Base-by-base conservation (phyloP, 2,797 vertebrate species). In the Meriones psammophilus region DNA sequence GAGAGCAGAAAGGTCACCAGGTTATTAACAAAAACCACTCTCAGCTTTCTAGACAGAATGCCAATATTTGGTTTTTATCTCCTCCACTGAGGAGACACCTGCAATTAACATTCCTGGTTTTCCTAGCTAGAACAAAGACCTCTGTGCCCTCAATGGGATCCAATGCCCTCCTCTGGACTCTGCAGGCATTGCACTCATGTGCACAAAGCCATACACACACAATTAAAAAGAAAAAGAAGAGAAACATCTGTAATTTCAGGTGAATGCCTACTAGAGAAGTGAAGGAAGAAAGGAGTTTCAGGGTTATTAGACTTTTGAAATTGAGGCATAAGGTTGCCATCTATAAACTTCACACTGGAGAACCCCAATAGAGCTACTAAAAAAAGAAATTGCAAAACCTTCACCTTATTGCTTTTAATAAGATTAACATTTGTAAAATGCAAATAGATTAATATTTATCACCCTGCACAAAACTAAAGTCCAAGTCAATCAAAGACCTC, bases 191-290 rank as follows among this genome's bases (percentile, higher is more conserved):
- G 39, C 2, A 46, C 4, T 46, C 15, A 84, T 33, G 60, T 84
- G 60, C 42, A 77, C 74, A 77, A 77, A 50, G 5, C 14, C 42
- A 77, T 30, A 46, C 26, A 76, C 24, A 74, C 42, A 76, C 69
- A 73, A 9, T 54, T 54, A 69, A 28, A 71, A 71, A 36, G 33
- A 73, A 87, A 56, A 12, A 39, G 56, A 89, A 94, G 79, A 68
- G 64, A 89, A 91, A 93, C 46, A n/a, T 5, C 39, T 88, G 3
- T 58, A 94, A 92, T 50, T 64, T 91, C 69, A 91, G 88, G 36
- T 62, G 69, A 87, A 96, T 36, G 78, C 33, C 58, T 88, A 84
- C 7, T 39, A 88, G 50, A 78, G 39, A 14, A 17, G 50, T 42
- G n/a, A 28, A 90, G 9, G 30, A 69, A 50, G 36, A 24, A 71